Evolutionary conservation across 2,888 invertebrate species (phyloP), one percentile per base, ranked within the genome.

Genomic region (Tipula unca): DNA sequence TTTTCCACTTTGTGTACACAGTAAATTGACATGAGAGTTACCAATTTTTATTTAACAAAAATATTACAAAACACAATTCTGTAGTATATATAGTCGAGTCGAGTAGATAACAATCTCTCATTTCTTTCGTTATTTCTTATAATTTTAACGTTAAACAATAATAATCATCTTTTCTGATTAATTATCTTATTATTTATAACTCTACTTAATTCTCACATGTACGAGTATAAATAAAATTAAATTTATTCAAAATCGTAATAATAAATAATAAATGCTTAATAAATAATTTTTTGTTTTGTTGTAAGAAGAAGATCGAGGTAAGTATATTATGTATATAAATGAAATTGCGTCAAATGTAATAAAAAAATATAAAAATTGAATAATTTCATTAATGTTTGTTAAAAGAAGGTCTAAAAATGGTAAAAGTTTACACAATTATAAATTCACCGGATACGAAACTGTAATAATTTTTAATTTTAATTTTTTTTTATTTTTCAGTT

Each of bases 401-500:
- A 25, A 69, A 69, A 69, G 69, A 69, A 69, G 69, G 69, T 69
- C 69, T 69, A 25, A 69, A 83, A n/a, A 32, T 83, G 29, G 29
- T 83, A 83, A 83, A 83, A 35, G 35, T 32, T 32, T 83, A 83
- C 83, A 83, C 35, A 83, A 83, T 83, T 83, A 83, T 83, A 83
- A 83, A 83, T 83, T 83, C 83, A 83, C 83, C 83, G 83, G 83
- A 83, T 32, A 83, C 32, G 83, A 83, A 83, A 83, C 83, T 83
- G 83, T 83, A 83, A 83, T 83, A 83, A 83, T 83, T 83, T 32
- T 83, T n/a, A n/a, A n/a, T n/a, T n/a, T n/a, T n/a, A n/a, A n/a
- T n/a, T n/a, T n/a, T n/a, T n/a, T n/a, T n/a, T n/a, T n/a, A n/a
- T n/a, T n/a, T n/a, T n/a, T 83, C 14, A 32, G 29, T 32, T 83